Evolutionary conservation across 2,797 vertebrate species (phyloP), one percentile per base, ranked within the genome.

Genomic region (Pangasius larnaudii): DNA sequence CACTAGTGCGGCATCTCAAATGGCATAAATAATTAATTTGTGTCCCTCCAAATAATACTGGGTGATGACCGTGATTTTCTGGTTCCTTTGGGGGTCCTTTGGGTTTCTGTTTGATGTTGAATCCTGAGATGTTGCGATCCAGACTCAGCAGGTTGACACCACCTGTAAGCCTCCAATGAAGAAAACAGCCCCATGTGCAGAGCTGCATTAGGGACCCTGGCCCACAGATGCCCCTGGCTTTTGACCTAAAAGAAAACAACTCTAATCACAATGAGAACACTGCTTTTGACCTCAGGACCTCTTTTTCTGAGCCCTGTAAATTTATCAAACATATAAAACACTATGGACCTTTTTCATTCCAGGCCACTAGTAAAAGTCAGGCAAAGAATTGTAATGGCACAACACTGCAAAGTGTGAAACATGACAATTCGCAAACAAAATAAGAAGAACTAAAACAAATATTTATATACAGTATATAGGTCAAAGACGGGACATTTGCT

Each of bases 181-280:
- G 13, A n/a, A 13, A 79, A 80, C 59, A 65, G 42, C 63, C 13
- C 14, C 59, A n/a, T 59, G 2, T 71, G 36, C 19, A 19, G 22
- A 87, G 19, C 78, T 69, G 30, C 42, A 58, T 86, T 87, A 81
- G n/a, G 67, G 56, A 78, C 88, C 86, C 94, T 95, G 87, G 18
- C 30, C 84, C 42, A 24, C 19, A 46, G 67, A 84, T 65, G 91
- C 92, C 16, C 91, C 91, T 69, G 91, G 90, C 80, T 93, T 92
- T 88, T 94, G 93, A 46, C 93, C 94, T 95, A 77, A 51, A 87
- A 88, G 9, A 83, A 89, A 92, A 86, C 91, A 88, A 92, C 51
- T 13, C 27, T 49, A 63, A 39, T 27, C 49, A 67, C 7, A 58
- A 46, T 10, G 1, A 39, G 27, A 71, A 36, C 2, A 30, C 30